Evolutionary conservation across 2,113 vertebrate genomes (phyloP).

Genomic region (Crypturellus undulatus): DNA sequence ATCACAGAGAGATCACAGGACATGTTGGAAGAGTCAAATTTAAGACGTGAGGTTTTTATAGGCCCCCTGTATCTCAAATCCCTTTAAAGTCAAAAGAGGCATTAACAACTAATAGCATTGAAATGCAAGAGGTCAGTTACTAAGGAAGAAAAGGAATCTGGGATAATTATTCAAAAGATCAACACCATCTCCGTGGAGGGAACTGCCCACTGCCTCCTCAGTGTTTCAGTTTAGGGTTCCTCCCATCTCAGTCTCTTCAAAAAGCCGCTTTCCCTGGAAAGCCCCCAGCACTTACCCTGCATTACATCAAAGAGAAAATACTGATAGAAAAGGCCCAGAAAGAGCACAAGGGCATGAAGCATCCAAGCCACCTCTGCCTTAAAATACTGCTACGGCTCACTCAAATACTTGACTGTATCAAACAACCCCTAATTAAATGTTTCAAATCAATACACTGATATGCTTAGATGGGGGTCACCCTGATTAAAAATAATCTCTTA

Average conservation of each 20-base stretch:
- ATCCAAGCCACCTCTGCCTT: slow-evolving; percentile 43
- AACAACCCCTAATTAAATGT: not conserved
- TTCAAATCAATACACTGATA: not conserved
- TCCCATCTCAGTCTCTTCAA: not conserved
- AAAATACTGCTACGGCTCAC: not conserved
- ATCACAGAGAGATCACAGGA: not conserved
- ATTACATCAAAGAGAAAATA: not conserved
- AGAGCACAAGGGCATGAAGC: slow-evolving; percentile 27
- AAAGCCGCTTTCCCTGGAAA: not conserved
- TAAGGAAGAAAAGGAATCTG: not conserved
- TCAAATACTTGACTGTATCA: not conserved
- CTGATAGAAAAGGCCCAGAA: slow-evolving; percentile 31
- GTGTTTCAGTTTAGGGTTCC: not conserved
- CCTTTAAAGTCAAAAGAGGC: not conserved
- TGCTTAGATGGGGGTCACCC: not conserved
- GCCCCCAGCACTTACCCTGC: not conserved
- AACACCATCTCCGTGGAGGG: rapidly evolving
- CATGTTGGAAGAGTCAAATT: not conserved
- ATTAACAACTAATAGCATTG: not conserved
- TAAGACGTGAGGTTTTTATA: not conserved
- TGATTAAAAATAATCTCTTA: not conserved
- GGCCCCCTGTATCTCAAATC: not conserved
- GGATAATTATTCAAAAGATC: not conserved
- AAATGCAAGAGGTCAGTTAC: not conserved
- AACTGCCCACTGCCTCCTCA: not conserved